Evolutionary conservation across 2,797 vertebrate genomes (phyloP), one percentile per base, ranked within the genome.

Genomic region (Fratercula arctica): DNA sequence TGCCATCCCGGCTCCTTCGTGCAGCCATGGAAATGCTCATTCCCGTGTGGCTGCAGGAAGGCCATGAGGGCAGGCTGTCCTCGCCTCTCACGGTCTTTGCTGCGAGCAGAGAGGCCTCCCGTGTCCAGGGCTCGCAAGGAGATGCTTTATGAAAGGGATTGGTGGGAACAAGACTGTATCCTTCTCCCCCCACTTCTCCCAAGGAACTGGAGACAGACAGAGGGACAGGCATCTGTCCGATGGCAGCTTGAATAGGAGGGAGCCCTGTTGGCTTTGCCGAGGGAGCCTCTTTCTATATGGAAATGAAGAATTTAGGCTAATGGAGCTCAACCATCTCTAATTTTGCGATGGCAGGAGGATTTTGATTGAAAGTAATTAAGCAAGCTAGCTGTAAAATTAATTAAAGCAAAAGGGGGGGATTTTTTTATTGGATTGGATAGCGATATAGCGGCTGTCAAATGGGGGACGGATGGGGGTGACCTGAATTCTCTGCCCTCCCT

Each of bases 331-430:
- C 99, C 99, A 99, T 99, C 99, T 99, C 99, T 99, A 99, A 99
- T 99, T 99, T 99, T 99, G 99, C 99, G 99, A 99, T 99, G 99
- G 99, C 99, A 99, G 99, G 99, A 99, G 99, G 99, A 99, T 99
- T 99, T 99, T 99, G 99, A 99, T 99, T 99, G 99, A 99, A 99
- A 99, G 99, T 99, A 99, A 99, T 99, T 99, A 99, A 99, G 99
- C 99, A 99, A 99, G 99, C 99, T 99, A 99, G 99, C 99, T 99
- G 99, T 99, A 99, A 99, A 99, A 99, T 99, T 99, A 99, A 99
- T 99, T 99, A 99, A 99, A 99, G 99, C 99, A 99, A 99, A 99
- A 99, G 98, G 98, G 98, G 98, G 98, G 99, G 99, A 99, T 99
- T 99, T 99, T 99, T 99, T 99, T 99, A 99, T 99, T 99, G 99